Evolutionary conservation across 2,888 invertebrate species (phyloP).

Genomic region (Isoperla grammatica): DNA sequence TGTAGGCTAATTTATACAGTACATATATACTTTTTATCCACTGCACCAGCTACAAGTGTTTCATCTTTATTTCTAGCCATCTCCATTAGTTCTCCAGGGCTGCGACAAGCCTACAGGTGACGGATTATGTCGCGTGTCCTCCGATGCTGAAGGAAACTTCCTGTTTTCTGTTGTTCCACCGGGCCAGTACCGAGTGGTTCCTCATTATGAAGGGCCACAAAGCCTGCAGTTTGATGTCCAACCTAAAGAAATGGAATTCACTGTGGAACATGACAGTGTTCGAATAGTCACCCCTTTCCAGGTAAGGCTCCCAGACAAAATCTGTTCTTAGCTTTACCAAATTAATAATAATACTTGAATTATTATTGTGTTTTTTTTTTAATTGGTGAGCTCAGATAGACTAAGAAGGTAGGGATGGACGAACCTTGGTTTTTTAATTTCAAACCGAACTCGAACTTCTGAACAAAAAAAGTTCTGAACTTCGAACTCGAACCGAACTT

Average conservation of each 20-base stretch:
- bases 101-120: conserved; percentile 56
- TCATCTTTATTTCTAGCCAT: not conserved
- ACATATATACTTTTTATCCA: no score
- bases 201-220: conserved; percentile 58
- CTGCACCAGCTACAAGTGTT: no score
- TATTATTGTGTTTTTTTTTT: conserved; percentile 12
- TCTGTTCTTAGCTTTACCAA: no score
- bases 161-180: conserved; percentile 72
- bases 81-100: conserved; percentile 38
- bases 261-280: conserved; percentile 62
- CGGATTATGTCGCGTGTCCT: conserved; percentile 66
- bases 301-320: conserved; percentile 50
- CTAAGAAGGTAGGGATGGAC: no score
- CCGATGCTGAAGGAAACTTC: conserved; percentile 69
- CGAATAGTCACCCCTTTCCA: conserved; percentile 61
- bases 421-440: no score
- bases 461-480: no score
- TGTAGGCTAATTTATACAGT: no score
- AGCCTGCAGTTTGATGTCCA: conserved; percentile 71
- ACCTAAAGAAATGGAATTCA: conserved; percentile 63
- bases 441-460: no score
- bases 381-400: no score
- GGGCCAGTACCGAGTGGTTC: conserved; percentile 71
- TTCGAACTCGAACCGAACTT: no score
- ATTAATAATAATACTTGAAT: no score